Evolutionary conservation across 2,797 vertebrate species (phyloP), one percentile per base, ranked within the genome.

Genomic region (Sciurus vulgaris): DNA sequence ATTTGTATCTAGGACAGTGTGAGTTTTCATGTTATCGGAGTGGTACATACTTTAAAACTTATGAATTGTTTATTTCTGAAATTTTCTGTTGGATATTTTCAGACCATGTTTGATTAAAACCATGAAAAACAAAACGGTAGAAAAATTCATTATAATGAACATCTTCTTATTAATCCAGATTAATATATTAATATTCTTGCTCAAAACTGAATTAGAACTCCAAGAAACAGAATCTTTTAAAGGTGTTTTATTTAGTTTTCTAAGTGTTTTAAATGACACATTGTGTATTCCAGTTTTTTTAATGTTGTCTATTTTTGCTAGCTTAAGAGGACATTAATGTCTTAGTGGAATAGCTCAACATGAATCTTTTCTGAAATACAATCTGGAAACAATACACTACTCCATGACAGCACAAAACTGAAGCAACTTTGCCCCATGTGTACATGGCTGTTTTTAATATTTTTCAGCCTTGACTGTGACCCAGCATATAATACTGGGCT

Each of bases 221-320:
- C 15, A 77, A 72, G 54, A 56, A 82, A 77, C 33, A 95, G 90
- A 87, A 61, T 73, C 10, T 84, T 87, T 81, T 87, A 33, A 47
- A n/a, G 38, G 28, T 81, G 54, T 26, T 94, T 91, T 86, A 61
- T 33, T 67, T 78, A 49, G 26, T 89, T 92, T 89, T 82, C n/a
- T 17, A 91, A 79, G 13, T 81, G 33, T 76, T 76, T 88, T 79
- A 81, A 81, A 89, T 85, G 79, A 51, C 28, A 47, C 11, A 65
- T 79, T 47, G 7, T 61, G 1, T 67, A 91, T 84, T 93, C 8
- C 11, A 82, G 54, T 79, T 17, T n/a, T 83, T 88, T 56, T n/a
- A 18, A 73, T 38, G 18, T 38, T 86, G 14, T 41, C 22, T 76
- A 8, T 82, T 85, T 96, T 95, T 72, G 33, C 28, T 67, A 92